Conservation (phyloP, 2,113 vertebrate genomes). For the Agapornis roseicollis region DNA sequence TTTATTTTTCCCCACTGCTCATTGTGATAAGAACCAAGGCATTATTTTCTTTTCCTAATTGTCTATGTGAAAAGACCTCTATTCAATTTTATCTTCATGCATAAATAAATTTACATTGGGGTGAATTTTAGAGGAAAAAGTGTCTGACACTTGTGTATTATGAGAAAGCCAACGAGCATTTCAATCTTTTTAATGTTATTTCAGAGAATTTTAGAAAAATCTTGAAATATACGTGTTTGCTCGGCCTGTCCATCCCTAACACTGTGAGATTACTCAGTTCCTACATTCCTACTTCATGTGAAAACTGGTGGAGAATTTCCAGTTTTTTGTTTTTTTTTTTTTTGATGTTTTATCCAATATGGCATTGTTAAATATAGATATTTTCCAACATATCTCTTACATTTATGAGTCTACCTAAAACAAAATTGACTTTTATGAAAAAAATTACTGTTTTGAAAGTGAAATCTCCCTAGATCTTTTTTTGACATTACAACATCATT, state of each 20-base stretch:
- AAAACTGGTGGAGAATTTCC: neutral
- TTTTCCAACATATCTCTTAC: neutral
- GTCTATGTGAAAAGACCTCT: neutral
- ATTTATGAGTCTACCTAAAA: neutral
- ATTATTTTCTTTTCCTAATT: neutral
- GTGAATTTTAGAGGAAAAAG: neutral
- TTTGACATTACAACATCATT: neutral
- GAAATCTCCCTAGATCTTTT: neutral
- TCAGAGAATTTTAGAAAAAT: neutral
- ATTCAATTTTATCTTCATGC: neutral
- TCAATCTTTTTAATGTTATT: neutral
- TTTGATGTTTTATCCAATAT: neutral
- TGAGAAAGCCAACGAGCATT: neutral
- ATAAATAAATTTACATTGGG: neutral
- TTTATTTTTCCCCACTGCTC: neutral
- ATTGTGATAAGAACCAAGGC: neutral
- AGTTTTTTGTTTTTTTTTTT: neutral
- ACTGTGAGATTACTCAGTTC: neutral
- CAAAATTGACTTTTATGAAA: neutral
- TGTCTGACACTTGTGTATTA: neutral
- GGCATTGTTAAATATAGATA: neutral
- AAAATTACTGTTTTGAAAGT: neutral
- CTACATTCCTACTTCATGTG: neutral
- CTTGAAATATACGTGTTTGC: neutral
- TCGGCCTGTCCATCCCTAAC: neutral